Evolutionary conservation across 2,797 vertebrate species (phyloP).

Genomic region (Phaenicophaeus curvirostris): DNA sequence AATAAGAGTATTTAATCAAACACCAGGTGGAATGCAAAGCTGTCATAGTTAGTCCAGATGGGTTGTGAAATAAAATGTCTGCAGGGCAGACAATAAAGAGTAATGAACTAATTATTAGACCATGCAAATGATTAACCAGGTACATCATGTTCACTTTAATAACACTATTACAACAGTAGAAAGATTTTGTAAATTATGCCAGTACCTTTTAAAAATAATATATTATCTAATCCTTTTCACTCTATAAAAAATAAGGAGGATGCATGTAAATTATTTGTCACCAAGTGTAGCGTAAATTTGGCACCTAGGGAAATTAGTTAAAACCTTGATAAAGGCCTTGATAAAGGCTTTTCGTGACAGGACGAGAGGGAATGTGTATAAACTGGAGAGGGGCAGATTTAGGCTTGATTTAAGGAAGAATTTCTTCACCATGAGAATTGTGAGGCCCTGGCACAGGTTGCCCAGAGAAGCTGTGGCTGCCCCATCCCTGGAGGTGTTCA

Average conservation of each 20-base stretch:
- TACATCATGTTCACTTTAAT: background rate
- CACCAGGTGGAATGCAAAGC: slow-evolving; percentile 32
- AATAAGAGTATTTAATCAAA: slow-evolving; percentile 68
- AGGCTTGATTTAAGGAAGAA: too few relatives aligned
- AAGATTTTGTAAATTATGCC: background rate
- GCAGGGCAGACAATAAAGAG: background rate
- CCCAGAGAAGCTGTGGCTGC: too few relatives aligned
- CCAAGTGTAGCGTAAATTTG: background rate
- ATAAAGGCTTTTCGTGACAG: too few relatives aligned
- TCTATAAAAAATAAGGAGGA: background rate
- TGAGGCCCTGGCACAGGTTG: too few relatives aligned
- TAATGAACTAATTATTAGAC: background rate
- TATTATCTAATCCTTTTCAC: background rate
- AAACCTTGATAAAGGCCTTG: background rate
- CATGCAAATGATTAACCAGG: background rate
- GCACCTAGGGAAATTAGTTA: background rate
- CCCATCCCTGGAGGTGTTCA: too few relatives aligned
- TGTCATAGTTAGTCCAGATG: slow-evolving; percentile 10
- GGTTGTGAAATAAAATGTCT: slow-evolving; percentile 1
- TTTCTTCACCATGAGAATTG: too few relatives aligned
- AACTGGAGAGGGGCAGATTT: too few relatives aligned
- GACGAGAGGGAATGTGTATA: too few relatives aligned
- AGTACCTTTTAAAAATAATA: background rate
- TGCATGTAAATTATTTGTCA: background rate
- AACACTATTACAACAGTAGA: background rate